A percentile compares a stretch with the other conserved stretches of the same genome.
Conservation (phyloP, 2,113 vertebrate species). For the Chionodraco myersi region DNA sequence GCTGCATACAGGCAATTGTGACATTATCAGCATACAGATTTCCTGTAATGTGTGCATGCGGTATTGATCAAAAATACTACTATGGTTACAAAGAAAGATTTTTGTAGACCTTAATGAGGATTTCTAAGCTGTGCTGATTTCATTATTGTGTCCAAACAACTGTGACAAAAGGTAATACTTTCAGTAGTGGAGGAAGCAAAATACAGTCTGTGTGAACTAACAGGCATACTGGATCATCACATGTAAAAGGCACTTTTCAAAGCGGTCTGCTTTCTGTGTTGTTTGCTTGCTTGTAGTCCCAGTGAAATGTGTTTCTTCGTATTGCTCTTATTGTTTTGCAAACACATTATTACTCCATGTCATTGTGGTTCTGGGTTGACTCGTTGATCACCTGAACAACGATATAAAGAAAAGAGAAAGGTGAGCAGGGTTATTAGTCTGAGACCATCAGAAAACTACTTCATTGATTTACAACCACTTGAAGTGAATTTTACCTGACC, state of each 20-base stretch:
- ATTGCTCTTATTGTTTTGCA: slow-evolving; percentile 60
- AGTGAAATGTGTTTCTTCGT: slow-evolving; percentile 53
- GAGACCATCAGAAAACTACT: not conserved
- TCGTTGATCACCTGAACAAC: slow-evolving; percentile 81
- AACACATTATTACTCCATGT: slow-evolving; percentile 68
- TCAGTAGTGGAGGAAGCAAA: slow-evolving; percentile 59
- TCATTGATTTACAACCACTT: slow-evolving; percentile 27
- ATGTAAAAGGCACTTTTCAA: slow-evolving; percentile 79
- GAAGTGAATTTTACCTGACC: slow-evolving; percentile 76
- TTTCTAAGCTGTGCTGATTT: slow-evolving; percentile 61
- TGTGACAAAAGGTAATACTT: slow-evolving; percentile 59
- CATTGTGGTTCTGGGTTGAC: slow-evolving; percentile 81
- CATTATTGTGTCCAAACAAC: slow-evolving; percentile 60
- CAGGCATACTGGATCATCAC: slow-evolving; percentile 63
- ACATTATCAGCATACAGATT: slow-evolving; percentile 63
- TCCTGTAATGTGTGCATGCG: slow-evolving; percentile 50
- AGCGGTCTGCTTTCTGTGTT: slow-evolving; percentile 63
- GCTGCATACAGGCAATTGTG: slow-evolving; percentile 66
- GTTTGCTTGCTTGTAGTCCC: slow-evolving; percentile 53
- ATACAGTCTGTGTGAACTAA: slow-evolving; percentile 66
- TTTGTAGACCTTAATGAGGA: slow-evolving; percentile 50
- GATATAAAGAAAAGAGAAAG: slow-evolving; percentile 20
- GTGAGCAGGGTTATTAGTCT: not conserved
- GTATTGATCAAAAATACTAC: slow-evolving; percentile 65
- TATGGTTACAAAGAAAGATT: slow-evolving; percentile 64